Evolutionary conservation across 2,797 vertebrate genomes (phyloP).

Genomic region (Sebastes kiyomatsui): DNA sequence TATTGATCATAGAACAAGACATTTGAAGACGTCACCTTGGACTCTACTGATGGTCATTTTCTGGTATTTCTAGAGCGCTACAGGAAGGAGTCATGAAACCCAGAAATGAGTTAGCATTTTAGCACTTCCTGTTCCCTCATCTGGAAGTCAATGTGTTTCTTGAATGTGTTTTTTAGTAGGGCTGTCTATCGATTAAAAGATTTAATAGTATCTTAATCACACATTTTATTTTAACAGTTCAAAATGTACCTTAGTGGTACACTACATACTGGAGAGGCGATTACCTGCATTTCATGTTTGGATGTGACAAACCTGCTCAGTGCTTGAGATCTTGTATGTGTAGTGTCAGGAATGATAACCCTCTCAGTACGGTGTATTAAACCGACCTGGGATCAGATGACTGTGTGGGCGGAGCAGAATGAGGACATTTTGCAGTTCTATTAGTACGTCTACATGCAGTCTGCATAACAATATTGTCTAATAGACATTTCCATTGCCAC

Average conservation of each 20-base stretch:
- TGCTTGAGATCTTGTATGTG: neutral
- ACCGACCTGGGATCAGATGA: neutral
- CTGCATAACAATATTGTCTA: neutral
- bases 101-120: no score
- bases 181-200: no score
- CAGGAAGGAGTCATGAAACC: no score
- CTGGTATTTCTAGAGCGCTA: no score
- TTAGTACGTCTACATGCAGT: neutral
- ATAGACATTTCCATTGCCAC: no score
- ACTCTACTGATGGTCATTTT: neutral
- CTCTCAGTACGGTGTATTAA: neutral
- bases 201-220: no score
- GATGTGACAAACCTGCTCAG: neutral
- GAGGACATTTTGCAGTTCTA: slow-evolving; percentile 7
- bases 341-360: neutral
- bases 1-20: neutral
- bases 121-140: no score
- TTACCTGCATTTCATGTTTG: neutral
- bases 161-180: no score
- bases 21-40: neutral
- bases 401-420: neutral
- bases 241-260: neutral
- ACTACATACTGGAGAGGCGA: neutral
- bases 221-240: no score
- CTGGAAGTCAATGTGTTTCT: no score